phyloP scores from a whole-genome alignment of 2,888 invertebrate genomes.

The Synergus gifuensis region DNA sequence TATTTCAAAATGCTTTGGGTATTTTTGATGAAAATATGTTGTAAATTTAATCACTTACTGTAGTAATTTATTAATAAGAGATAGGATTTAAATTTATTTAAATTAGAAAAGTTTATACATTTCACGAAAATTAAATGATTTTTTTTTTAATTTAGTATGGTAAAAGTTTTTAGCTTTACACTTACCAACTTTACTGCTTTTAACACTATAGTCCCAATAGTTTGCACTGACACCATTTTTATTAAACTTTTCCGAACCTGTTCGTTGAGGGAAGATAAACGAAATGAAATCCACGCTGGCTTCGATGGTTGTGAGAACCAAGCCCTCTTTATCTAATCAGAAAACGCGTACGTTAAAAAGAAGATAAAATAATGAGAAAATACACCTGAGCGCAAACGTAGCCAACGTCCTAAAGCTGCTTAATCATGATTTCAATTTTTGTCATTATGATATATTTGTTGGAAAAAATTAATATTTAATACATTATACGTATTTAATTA shows the following conservation, averaged over 20 bases:
- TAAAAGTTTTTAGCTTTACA: constrained; percentile 11
- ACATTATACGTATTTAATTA: background rate
- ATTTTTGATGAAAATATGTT: background rate
- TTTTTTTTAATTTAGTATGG: background rate
- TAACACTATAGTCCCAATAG: constrained; percentile 89
- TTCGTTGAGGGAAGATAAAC: constrained; percentile 49
- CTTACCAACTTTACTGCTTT: constrained; percentile 91
- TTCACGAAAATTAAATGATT: background rate
- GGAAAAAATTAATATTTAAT: background rate
- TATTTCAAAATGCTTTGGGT: background rate
- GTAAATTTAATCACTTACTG: no score
- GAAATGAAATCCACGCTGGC: constrained; percentile 53
- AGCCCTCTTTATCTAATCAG: constrained; percentile 76
- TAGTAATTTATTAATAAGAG: background rate
- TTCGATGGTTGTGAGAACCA: constrained; percentile 63
- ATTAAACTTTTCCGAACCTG: constrained; percentile 45
- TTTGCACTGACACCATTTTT: constrained; percentile 89
- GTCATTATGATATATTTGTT: background rate
- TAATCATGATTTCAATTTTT: background rate
- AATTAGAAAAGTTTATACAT: background rate
- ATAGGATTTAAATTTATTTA: background rate
- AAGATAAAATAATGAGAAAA: constrained; percentile 60
- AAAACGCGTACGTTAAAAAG: constrained; percentile 64
- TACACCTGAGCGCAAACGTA: constrained; percentile 38
- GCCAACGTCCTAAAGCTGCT: background rate